Evolutionary conservation across 2,888 invertebrate genomes (phyloP).

Genomic region (Hydrotaea cyrtoneurina): DNA sequence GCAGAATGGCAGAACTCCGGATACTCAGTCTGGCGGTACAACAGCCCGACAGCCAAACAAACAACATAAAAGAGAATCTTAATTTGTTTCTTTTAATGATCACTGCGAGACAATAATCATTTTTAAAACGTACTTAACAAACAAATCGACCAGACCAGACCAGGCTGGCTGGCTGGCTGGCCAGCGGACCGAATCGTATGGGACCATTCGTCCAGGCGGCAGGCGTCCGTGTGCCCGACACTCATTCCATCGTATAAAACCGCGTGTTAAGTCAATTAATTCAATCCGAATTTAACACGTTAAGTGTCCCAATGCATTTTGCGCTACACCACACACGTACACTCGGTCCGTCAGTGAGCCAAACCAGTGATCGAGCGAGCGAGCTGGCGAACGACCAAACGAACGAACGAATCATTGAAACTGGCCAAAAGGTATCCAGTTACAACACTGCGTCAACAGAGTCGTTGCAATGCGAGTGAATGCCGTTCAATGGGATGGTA

Average conservation of each 20-base stretch:
- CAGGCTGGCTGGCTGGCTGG: background rate
- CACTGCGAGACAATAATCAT: conserved; percentile 45
- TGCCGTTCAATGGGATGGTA: conserved; percentile 14
- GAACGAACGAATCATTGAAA: conserved; percentile 45
- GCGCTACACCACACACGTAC: conserved; percentile 64
- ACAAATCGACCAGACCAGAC: conserved; percentile 38
- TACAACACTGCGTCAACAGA: conserved; percentile 62
- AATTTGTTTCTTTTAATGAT: conserved; percentile 49
- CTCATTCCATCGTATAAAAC: conserved; percentile 48
- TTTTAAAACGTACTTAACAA: conserved; percentile 23
- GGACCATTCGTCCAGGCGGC: background rate
- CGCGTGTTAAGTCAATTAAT: conserved; percentile 71
- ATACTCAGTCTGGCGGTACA: background rate
- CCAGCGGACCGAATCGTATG: background rate
- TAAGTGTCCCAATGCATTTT: conserved; percentile 70
- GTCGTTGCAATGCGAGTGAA: conserved; percentile 36
- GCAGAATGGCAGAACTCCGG: background rate
- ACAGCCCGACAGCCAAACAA: background rate
- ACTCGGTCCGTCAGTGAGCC: too few relatives aligned
- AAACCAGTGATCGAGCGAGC: too few relatives aligned
- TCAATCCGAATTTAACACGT: conserved; percentile 71
- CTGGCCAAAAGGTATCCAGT: conserved; percentile 61
- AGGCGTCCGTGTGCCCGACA: conserved; percentile 45
- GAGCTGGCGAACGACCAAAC: too few relatives aligned
- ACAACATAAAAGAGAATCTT: conserved; percentile 35